Conservation (phyloP, 2,797 vertebrate genomes). For the Eospalax fontanierii region DNA sequence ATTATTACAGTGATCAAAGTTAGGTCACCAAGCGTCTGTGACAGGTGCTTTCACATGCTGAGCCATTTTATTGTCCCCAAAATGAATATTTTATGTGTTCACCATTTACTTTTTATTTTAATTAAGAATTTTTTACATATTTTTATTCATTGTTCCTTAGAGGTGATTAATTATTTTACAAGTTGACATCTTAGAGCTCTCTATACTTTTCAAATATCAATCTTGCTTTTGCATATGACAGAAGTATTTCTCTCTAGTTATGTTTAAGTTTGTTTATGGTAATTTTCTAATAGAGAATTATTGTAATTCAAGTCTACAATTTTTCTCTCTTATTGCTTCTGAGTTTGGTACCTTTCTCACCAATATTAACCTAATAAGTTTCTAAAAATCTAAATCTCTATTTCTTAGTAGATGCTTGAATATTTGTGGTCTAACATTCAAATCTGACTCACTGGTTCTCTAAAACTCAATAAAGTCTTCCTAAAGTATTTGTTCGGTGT, state of each 20-base stretch:
- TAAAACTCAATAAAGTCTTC: not conserved
- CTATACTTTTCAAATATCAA: slow-evolving; percentile 15
- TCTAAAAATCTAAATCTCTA: not conserved
- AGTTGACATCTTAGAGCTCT: not conserved
- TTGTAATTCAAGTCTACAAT: not conserved
- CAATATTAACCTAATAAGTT: not conserved
- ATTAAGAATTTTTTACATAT: not conserved
- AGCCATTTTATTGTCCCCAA: not conserved
- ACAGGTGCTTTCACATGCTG: not conserved
- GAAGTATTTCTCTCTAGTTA: not conserved
- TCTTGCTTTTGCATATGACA: not conserved
- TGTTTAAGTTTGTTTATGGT: not conserved
- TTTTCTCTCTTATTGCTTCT: not conserved
- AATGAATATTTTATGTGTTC: not conserved
- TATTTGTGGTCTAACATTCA: not conserved
- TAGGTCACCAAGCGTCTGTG: not conserved
- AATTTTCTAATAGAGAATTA: not conserved
- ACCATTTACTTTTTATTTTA: slow-evolving; percentile 27
- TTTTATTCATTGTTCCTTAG: not conserved
- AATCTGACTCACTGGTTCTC: not conserved
- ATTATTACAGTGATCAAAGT: not conserved
- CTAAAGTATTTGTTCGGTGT: not conserved
- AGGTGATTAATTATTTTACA: not conserved
- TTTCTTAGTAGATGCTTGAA: not conserved
- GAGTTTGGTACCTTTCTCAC: not conserved